Conservation (phyloP, 2,113 vertebrate species). For the Cyprinodon tularosa region DNA sequence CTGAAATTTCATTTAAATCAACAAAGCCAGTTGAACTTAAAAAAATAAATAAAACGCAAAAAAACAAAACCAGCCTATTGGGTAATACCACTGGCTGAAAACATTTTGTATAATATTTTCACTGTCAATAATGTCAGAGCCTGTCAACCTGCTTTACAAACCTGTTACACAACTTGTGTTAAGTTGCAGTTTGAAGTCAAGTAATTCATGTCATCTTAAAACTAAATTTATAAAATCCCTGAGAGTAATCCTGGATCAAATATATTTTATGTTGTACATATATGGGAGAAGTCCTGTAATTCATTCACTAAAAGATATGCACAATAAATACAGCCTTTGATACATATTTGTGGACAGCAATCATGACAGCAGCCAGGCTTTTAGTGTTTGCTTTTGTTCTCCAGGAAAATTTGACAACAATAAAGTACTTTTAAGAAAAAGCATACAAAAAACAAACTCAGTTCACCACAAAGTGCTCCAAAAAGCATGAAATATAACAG, state of each 20-base stretch:
- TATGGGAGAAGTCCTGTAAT: background rate
- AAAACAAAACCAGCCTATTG: background rate
- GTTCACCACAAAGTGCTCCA: background rate
- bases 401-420: background rate
- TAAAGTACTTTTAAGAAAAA: background rate
- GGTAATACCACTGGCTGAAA: background rate
- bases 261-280: too few relatives aligned
- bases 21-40: background rate
- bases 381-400: background rate
- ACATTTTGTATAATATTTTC: too few relatives aligned
- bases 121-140: too few relatives aligned
- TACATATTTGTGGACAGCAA: background rate
- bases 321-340: background rate
- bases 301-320: background rate
- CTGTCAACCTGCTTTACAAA: too few relatives aligned
- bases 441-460: background rate
- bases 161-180: too few relatives aligned
- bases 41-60: background rate
- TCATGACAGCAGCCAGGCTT: background rate
- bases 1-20: background rate
- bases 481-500: background rate
- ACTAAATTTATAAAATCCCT: background rate
- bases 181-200: too few relatives aligned
- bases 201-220: too few relatives aligned
- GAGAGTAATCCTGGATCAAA: background rate